phyloP scores from a whole-genome alignment of 2,797 vertebrate genomes.

The Pangasius larnaudii region DNA sequence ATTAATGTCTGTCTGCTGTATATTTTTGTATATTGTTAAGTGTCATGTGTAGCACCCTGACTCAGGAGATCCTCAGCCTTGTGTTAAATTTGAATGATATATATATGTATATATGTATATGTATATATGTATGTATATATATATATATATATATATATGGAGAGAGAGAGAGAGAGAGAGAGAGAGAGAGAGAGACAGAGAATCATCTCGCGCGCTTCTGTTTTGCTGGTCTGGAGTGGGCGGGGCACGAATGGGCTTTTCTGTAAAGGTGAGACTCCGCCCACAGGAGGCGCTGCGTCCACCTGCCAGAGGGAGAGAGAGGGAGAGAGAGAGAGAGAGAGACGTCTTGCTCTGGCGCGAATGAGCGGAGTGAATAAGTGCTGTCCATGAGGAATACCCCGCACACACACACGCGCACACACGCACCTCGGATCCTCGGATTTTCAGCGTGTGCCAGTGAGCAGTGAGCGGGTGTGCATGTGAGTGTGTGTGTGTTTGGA shows the following conservation, averaged over 20 bases:
- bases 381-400: conserved; percentile 13
- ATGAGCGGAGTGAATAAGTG: not conserved
- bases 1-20: too few species aligned
- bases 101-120: too few species aligned
- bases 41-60: too few species aligned
- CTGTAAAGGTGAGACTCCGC: conserved; percentile 75
- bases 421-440: not conserved
- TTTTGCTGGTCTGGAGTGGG: conserved; percentile 5
- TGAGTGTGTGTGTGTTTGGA: conserved; percentile 24
- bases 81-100: too few species aligned
- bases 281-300: conserved; percentile 76
- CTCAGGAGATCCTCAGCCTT: too few species aligned
- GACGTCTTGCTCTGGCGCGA: conserved; percentile 10
- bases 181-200: conserved; percentile 19
- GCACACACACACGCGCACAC: not conserved
- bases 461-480: not conserved
- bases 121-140: too few species aligned
- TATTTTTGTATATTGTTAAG: too few species aligned
- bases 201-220: conserved; percentile 8
- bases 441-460: conserved; percentile 7
- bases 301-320: conserved; percentile 69
- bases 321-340: conserved; percentile 39
- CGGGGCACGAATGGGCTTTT: conserved; percentile 43
- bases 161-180: conserved; percentile 16
- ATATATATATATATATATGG: too few species aligned